Base-by-base conservation (phyloP, 1,140 invertebrate species). In the Scaptomyza hsui region DNA sequence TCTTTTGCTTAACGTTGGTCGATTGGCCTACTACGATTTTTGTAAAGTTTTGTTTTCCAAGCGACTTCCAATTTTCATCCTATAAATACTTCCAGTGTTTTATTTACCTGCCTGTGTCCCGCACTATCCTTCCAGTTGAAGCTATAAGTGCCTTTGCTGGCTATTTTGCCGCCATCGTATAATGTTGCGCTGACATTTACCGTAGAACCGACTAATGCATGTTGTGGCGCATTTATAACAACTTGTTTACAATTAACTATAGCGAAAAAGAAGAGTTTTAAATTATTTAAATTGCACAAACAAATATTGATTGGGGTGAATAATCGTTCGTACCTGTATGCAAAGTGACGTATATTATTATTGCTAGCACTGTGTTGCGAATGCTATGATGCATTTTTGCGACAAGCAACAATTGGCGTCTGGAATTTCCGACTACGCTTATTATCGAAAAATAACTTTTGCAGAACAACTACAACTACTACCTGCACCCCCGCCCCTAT, bases 171-270 rank as follows among this genome's bases (percentile, higher is more conserved):
- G n/a, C 74, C 74, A 62, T 91, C 72, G 12, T 73, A 86, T 6
- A 91, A 55, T 18, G 65, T 74, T 13, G 89, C 89, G 21, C 60
- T 82, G 3, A 91, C 49, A 29, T 78, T 89, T 1, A 89, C 67
- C 1, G 53, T 73, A 3, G 88, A 68, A 0, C 89, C 89, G 7
- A 86, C 41, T 9, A 91, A 57, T 0, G 72, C 70, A 18, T 77
- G 71, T 12, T 69, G 48, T 4, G 83, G 74, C 2, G 79, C 67
- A 19, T 69, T 71, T 52, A 91, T 73, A 24, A 74, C 57, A 35
- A 91, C 79, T 49, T 67, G 41, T 57, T 73, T 75, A 26, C 79
- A 62, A 56, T 76, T 49, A 44, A 68, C 83, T 89, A 63, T 37
- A 12, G 4, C 0, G 45, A 49, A 19, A 1, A 5, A 16, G 13